Evolutionary conservation across 2,113 vertebrate species (phyloP).

Genomic region (Columba janthina): DNA sequence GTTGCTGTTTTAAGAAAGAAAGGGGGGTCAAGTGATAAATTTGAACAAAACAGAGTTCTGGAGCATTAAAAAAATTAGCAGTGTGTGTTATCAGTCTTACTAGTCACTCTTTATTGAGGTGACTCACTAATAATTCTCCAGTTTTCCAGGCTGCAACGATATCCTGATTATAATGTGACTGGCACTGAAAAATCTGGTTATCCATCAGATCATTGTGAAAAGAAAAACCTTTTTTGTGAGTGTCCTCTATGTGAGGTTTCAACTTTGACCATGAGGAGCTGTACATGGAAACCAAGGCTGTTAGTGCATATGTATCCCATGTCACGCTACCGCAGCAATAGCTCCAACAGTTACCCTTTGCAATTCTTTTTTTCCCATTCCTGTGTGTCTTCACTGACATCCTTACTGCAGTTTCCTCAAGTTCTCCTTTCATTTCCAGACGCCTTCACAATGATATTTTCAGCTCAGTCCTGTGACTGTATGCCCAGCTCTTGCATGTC

Average conservation of each 20-base stretch:
- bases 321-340: neutral
- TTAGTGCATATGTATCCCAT: neutral
- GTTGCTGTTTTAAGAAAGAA: neutral
- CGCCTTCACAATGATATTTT: conserved; percentile 10
- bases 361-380: neutral
- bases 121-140: neutral
- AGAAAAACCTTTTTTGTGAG: neutral
- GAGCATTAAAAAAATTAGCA: neutral
- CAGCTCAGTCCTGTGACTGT: neutral
- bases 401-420: neutral
- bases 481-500: conserved; percentile 6
- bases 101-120: neutral
- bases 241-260: neutral
- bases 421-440: neutral
- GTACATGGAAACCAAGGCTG: neutral
- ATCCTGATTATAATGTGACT: neutral
- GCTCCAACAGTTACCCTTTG: neutral
- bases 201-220: neutral
- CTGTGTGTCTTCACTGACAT: neutral
- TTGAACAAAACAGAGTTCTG: neutral
- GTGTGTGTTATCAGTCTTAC: neutral
- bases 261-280: neutral
- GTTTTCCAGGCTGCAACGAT: neutral
- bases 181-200: neutral
- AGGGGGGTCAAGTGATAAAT: neutral